Percentiles rank a stretch among this genome's conserved stretches.
Conservation (phyloP, 2,797 vertebrate species). For the Characodon lateralis region DNA sequence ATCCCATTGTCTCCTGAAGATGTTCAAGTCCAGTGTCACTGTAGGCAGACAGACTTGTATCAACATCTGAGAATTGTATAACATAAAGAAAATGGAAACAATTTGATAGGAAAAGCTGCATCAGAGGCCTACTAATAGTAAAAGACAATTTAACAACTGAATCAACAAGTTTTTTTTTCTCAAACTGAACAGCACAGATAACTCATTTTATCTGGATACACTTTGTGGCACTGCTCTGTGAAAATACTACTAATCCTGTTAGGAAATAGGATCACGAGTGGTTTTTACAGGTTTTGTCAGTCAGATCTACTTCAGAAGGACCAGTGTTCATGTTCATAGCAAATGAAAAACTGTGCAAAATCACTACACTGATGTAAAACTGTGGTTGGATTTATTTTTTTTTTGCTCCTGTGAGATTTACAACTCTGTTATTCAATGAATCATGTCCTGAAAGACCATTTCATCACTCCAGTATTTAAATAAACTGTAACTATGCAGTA, state of each 20-base stretch:
- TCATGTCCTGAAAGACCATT: not conserved
- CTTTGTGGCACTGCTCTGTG: not conserved
- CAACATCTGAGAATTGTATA: constrained; percentile 9
- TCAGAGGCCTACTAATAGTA: not conserved
- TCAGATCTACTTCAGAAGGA: not conserved
- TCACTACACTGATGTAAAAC: not conserved
- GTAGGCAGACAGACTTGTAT: not conserved
- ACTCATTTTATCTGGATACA: not conserved
- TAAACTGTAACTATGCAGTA: no score
- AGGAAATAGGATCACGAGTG: not conserved
- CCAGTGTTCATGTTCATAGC: not conserved
- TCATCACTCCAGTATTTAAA: not conserved
- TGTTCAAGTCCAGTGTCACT: not conserved
- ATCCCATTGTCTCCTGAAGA: not conserved
- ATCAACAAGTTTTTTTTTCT: not conserved
- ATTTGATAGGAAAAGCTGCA: constrained; percentile 8
- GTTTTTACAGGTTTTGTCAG: not conserved
- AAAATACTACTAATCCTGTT: not conserved
- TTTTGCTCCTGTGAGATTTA: not conserved
- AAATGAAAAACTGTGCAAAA: not conserved
- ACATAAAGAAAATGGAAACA: constrained; percentile 10
- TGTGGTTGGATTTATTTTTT: no score
- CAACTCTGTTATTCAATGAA: not conserved
- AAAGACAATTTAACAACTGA: not conserved
- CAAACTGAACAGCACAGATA: not conserved